These are phyloP conservation scores for Drosophila ochracea DNA, from an alignment of 2,888 invertebrate species.

Conservation along the genomic window DNA sequence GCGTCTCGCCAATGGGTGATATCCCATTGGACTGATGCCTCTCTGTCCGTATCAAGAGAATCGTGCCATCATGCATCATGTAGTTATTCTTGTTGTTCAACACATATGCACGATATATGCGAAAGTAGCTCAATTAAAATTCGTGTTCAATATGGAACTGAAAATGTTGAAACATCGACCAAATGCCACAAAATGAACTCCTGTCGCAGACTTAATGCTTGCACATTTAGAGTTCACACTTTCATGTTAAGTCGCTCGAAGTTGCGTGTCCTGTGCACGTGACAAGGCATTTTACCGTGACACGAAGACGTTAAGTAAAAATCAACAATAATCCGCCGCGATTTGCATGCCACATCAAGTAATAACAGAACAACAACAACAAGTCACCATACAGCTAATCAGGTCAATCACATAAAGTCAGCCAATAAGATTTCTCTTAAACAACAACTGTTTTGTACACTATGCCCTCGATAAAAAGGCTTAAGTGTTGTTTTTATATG, in stretches of 20 bases:
- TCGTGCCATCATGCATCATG: background rate
- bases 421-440: conserved; percentile 32
- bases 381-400: conserved; percentile 31
- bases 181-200: background rate
- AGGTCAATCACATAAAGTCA: conserved; percentile 47
- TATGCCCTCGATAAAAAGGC: conserved; percentile 5
- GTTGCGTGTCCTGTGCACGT: conserved; percentile 55
- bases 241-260: conserved; percentile 3
- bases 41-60: conserved; percentile 1
- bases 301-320: conserved; percentile 41
- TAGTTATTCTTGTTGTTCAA: background rate
- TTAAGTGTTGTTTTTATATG: background rate
- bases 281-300: conserved; percentile 50
- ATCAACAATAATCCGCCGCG: conserved; percentile 42
- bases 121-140: conserved; percentile 22
- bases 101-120: background rate
- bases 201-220: background rate
- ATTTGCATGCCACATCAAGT: conserved; percentile 62
- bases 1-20: conserved; percentile 41
- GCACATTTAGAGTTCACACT: conserved; percentile 20
- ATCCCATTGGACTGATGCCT: conserved; percentile 34
- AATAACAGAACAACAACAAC: conserved; percentile 1
- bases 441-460: background rate
- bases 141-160: conserved; percentile 5
- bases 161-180: background rate